Evolutionary conservation across 2,113 vertebrate genomes (phyloP).

Genomic region (Excalfactoria chinensis): DNA sequence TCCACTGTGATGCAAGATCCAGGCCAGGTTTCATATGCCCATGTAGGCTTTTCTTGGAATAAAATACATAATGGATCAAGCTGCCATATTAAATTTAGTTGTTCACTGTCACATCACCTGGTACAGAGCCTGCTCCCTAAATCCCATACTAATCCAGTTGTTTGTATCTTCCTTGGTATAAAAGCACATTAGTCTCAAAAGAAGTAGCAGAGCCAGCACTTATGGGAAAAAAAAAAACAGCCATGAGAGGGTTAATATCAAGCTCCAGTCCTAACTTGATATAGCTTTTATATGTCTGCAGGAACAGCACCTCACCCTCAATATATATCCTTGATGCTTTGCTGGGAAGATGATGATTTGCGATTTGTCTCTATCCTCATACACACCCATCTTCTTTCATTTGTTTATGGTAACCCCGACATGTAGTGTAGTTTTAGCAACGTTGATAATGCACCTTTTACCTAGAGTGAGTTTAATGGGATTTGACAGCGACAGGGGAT

Average conservation of each 20-base stretch:
- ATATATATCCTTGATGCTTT: background rate
- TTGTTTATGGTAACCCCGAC: background rate
- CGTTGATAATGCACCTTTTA: conserved; percentile 52
- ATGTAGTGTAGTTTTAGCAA: conserved; percentile 42
- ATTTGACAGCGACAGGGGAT: conserved; percentile 54
- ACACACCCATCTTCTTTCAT: conserved; percentile 34
- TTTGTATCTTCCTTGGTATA: conserved; percentile 43
- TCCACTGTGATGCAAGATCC: conserved; percentile 4
- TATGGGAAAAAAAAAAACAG: background rate
- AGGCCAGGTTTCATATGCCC: conserved; percentile 30
- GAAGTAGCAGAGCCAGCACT: background rate
- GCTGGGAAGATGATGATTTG: conserved; percentile 34
- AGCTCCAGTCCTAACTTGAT: background rate
- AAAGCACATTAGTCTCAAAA: conserved; percentile 49
- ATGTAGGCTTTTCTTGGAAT: conserved; percentile 2
- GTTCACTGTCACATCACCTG: background rate
- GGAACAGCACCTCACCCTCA: conserved; percentile 18
- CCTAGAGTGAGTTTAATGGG: conserved; percentile 57
- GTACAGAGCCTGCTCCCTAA: conserved; percentile 47
- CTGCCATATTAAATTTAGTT: conserved; percentile 73
- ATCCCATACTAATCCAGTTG: conserved; percentile 57
- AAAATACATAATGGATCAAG: conserved; percentile 66
- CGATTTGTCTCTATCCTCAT: conserved; percentile 53
- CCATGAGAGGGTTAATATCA: conserved; percentile 24
- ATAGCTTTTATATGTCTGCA: background rate